Evolutionary conservation across 2,797 vertebrate genomes (phyloP), one percentile per base, ranked within the genome.

Genomic region (Peromyscus aztecus): DNA sequence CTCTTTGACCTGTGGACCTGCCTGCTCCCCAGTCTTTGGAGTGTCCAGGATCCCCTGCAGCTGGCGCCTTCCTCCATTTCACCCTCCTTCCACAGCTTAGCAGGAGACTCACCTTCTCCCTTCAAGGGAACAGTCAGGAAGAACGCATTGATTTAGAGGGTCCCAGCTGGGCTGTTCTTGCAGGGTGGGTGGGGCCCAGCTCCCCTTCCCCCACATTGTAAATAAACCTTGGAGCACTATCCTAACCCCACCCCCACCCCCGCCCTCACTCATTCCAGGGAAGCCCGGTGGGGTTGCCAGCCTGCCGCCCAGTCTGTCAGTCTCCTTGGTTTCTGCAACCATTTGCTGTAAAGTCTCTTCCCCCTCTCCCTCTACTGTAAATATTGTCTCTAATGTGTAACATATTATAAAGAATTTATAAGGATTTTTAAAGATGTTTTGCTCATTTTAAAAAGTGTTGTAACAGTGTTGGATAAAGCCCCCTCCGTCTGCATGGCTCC

Each of bases 321-420:
- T 97, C 97, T 97, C 98, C 97, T 67, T 81, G 43, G 94, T 95
- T 98, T 98, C 97, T 98, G 98, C 98, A 98, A 97, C 97, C 98
- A 96, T 94, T 98, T 98, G 98, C 98, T 99, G 98, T 99, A 98
- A 98, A 99, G 97, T 97, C 96, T 97, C 96, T 94, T 73, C 52
- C 76, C 59, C 34, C 71, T 37, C n/a, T 46, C 90, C 94, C 71
- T 95, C 96, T 98, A 99, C 89, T 99, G 99, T 99, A 99, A 99
- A 99, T 99, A 99, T 94, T 97, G 97, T 98, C 99, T 98, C 96
- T 98, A 98, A 99, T 98, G 98, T 99, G 99, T 99, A 99, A 99
- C 99, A 99, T 99, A 99, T 87, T 98, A 98, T 99, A 99, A 98
- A 98, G 98, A 98, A 98, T 99, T 99, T 98, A 98, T 99, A 99